A percentile compares a stretch with the other conserved stretches of the same genome.
Evolutionary conservation across 2,888 invertebrate genomes (phyloP).

Genomic region (Epinotia brunnichana): DNA sequence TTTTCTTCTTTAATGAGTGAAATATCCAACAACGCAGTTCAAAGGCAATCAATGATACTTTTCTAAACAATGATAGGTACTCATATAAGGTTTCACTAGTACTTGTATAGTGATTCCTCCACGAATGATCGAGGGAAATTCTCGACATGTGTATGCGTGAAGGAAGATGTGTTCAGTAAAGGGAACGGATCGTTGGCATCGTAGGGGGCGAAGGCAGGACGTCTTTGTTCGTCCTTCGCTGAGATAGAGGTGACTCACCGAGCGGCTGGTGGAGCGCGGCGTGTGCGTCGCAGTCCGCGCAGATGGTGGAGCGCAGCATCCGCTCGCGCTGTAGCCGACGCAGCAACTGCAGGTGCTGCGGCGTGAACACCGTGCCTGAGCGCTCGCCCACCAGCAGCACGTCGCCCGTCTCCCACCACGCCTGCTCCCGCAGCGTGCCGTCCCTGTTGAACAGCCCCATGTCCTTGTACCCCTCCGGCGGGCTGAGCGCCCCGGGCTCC

Average conservation of each 20-base stretch:
- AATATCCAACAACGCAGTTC: neutral
- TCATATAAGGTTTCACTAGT: constrained; percentile 57
- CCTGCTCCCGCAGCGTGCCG: constrained; percentile 83
- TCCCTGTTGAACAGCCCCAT: constrained; percentile 86
- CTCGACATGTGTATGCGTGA: neutral
- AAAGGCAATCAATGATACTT: neutral
- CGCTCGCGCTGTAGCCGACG: constrained; percentile 86
- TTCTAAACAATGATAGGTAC: constrained; percentile 42
- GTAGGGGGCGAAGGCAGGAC: constrained; percentile 4
- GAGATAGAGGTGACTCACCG: constrained; percentile 74
- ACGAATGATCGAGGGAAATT: neutral
- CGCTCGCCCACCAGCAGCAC: constrained; percentile 83
- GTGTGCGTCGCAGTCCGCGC: constrained; percentile 80
- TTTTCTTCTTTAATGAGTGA: neutral
- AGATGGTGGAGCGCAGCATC: constrained; percentile 82
- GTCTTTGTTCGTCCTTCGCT: constrained; percentile 46
- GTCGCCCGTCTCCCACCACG: constrained; percentile 84
- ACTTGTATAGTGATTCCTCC: neutral
- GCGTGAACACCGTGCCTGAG: constrained; percentile 85
- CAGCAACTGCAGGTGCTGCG: constrained; percentile 86
- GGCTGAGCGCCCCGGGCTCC: constrained; percentile 93
- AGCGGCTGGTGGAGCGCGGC: constrained; percentile 76
- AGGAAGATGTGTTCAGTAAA: neutral
- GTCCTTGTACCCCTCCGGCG: constrained; percentile 96
- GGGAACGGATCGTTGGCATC: neutral